These are phyloP conservation scores for Agelaius phoeniceus DNA, from an alignment of 2,113 vertebrate genomes.

Conservation along the genomic window DNA sequence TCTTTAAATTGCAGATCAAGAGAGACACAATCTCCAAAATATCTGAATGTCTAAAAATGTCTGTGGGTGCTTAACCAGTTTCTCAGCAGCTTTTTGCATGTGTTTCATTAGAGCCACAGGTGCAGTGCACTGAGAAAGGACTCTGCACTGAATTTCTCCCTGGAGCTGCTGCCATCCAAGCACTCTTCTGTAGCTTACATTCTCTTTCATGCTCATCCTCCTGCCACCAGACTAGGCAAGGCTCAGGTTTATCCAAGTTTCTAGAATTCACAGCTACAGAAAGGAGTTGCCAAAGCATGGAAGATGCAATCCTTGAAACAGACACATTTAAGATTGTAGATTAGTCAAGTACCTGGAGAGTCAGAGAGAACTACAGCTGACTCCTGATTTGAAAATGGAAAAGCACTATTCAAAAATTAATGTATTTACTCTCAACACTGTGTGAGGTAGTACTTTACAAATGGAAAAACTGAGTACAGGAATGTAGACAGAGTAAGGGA, in stretches of 20 bases:
- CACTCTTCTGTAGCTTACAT: background rate
- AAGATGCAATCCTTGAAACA: background rate
- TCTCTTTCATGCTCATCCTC: background rate
- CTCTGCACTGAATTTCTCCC: background rate
- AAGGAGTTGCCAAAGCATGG: background rate
- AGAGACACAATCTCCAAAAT: background rate
- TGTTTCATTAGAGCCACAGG: background rate
- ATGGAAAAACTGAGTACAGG: background rate
- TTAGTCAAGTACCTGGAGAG: background rate
- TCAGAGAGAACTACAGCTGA: background rate
- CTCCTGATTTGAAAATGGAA: background rate
- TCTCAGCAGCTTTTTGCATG: background rate
- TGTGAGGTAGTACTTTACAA: background rate
- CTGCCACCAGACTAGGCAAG: background rate
- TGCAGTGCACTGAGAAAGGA: background rate
- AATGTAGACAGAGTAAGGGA: background rate
- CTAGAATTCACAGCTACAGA: background rate
- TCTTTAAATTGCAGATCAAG: background rate
- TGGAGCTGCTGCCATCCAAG: background rate
- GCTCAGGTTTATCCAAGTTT: background rate
- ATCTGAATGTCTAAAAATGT: background rate
- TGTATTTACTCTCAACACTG: background rate
- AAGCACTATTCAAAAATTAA: background rate
- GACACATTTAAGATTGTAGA: background rate
- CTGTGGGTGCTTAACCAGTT: background rate